Conservation (phyloP, 2,797 vertebrate genomes). For the Cossypha niveicapilla region DNA sequence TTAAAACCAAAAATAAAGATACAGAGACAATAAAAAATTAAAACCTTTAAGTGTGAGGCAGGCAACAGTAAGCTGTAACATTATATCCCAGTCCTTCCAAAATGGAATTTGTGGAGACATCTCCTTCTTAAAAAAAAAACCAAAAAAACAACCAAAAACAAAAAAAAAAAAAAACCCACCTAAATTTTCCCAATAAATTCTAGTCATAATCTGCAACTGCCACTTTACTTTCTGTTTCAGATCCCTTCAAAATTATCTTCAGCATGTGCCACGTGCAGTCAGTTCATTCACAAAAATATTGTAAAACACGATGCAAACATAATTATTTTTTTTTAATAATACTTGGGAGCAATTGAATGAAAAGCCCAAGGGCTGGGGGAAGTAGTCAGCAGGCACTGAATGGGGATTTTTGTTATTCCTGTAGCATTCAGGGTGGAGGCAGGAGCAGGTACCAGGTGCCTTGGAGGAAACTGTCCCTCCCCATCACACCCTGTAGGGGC, state of each 20-base stretch:
- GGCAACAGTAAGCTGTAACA: neutral
- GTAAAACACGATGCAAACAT: rapidly evolving
- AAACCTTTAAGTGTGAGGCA: neutral
- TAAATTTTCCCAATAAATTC: too few relatives aligned
- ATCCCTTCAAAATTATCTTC: too few relatives aligned
- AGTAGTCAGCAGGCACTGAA: neutral
- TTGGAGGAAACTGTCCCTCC: neutral
- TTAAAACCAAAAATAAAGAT: neutral
- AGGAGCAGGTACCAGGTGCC: neutral
- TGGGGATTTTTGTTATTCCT: neutral
- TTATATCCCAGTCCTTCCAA: neutral
- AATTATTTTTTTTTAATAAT: too few relatives aligned
- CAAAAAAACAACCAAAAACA: too few relatives aligned
- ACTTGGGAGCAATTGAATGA: neutral
- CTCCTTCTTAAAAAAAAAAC: neutral
- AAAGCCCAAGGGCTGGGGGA: neutral
- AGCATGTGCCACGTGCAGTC: too few relatives aligned
- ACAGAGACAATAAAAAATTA: neutral
- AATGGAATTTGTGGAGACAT: neutral
- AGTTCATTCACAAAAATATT: neutral
- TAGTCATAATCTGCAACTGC: too few relatives aligned
- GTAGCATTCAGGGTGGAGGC: neutral
- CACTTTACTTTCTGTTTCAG: too few relatives aligned
- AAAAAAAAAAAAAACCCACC: too few relatives aligned
- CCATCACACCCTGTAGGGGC: rapidly evolving